Conservation (phyloP, 2,113 vertebrate species). For the Spheniscus mendiculus region DNA sequence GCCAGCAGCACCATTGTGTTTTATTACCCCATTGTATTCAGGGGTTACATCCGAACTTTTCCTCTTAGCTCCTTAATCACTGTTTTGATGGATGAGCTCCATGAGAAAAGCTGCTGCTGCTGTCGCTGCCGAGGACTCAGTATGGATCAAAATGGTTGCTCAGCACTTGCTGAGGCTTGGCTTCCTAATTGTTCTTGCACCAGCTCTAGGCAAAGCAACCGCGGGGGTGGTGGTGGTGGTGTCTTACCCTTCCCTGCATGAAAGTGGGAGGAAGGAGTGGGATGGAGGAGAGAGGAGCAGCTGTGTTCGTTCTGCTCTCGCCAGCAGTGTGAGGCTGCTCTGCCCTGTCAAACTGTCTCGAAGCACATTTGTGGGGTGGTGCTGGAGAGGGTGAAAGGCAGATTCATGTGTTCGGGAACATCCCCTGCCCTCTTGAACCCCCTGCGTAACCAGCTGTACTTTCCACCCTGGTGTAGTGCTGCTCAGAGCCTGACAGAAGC, state of each 20-base stretch:
- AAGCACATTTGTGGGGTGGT: neutral
- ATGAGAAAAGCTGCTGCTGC: constrained; percentile 7
- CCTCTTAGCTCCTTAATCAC: constrained; percentile 76
- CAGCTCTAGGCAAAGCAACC: neutral
- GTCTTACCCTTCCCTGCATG: fast-evolving
- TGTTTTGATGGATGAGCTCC: constrained; percentile 60
- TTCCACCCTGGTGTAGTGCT: fast-evolving
- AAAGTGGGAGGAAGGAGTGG: neutral
- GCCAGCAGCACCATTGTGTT: constrained; percentile 78
- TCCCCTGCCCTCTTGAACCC: neutral
- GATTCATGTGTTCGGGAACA: fast-evolving
- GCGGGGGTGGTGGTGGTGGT: too few relatives aligned
- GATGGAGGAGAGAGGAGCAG: neutral
- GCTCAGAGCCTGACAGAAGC: neutral
- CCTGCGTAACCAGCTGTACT: neutral
- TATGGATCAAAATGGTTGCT: neutral
- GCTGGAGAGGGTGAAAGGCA: neutral
- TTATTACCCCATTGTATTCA: constrained; percentile 80
- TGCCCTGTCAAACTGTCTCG: neutral
- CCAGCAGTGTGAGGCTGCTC: fast-evolving
- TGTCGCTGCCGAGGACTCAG: fast-evolving
- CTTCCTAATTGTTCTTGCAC: neutral
- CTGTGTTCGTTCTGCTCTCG: fast-evolving
- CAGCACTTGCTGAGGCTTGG: neutral
- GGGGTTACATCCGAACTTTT: constrained; percentile 78